These are phyloP conservation scores for Sussaba pulchella DNA, from an alignment of 2,888 invertebrate genomes.

Conservation along the genomic window DNA sequence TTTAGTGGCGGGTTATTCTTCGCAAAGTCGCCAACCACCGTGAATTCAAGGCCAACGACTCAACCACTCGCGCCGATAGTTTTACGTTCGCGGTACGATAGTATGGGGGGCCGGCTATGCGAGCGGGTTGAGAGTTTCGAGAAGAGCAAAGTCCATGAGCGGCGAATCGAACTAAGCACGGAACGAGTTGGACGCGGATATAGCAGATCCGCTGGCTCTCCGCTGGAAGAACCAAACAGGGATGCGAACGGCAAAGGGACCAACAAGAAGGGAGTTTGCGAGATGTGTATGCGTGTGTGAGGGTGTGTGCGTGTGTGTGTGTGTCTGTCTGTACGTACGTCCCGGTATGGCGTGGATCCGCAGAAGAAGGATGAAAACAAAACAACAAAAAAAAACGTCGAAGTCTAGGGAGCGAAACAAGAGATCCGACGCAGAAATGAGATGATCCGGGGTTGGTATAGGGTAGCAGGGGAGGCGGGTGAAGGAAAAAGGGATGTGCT, in stretches of 20 bases:
- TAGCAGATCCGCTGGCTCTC: conserved; percentile 49
- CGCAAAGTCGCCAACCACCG: background rate
- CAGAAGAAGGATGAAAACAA: conserved; percentile 52
- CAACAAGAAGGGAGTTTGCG: conserved; percentile 1
- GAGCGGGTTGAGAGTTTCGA: conserved; percentile 1
- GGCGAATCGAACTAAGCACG: conserved; percentile 76
- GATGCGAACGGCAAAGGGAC: conserved; percentile 26
- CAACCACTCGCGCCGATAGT: background rate
- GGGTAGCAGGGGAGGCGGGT: conserved; percentile 51
- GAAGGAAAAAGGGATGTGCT: conserved; percentile 72
- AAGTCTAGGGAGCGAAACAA: conserved; percentile 32
- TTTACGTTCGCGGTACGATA: background rate
- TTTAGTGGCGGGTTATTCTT: background rate
- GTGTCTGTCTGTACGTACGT: background rate
- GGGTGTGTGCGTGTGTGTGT: background rate
- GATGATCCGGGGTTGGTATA: conserved; percentile 42
- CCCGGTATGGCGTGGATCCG: background rate
- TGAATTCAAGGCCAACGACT: background rate
- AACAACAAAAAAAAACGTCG: conserved; percentile 24
- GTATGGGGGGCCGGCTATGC: background rate
- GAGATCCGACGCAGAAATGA: conserved; percentile 37
- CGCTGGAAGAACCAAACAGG: conserved; percentile 54
- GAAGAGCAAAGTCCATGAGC: conserved; percentile 8
- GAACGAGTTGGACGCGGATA: conserved; percentile 64
- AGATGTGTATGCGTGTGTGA: background rate